Evolutionary conservation across 2,888 invertebrate genomes (phyloP), one percentile per base, ranked within the genome.

Genomic region (Xestoiulus laeticollis): DNA sequence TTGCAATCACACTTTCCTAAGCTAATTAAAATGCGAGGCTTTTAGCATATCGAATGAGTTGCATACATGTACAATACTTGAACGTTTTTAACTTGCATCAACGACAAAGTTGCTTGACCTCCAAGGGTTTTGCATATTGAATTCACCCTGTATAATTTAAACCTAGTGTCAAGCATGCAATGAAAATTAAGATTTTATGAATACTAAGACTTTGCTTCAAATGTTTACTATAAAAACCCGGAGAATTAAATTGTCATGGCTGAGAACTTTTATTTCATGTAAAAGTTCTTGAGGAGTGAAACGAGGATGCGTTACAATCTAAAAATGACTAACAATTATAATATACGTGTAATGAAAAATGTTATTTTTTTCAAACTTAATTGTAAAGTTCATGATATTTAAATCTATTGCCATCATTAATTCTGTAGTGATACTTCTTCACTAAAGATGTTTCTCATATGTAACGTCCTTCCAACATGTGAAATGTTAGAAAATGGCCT

Each of bases 61-160:
- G 38, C 38, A 38, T 38, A 38, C 38, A 38, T 5, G 38, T 38
- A 38, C 38, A 38, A 38, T 38, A 68, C 8, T 26, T 22, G 68
- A 22, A 68, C 68, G n/a, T 68, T 26, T 68, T 10, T 26, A 26
- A 26, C 68, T 68, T 68, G 68, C 26, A 68, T 68, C 68, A 68
- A 68, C 68, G 68, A 68, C 68, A 22, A 68, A 68, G 68, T 68
- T 68, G 68, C 68, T 68, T 68, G 68, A 68, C 68, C 68, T 68
- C 68, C 68, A 68, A 22, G 68, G 68, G 26, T n/a, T 10, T 68
- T 26, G 3, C 68, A 26, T 26, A 22, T 68, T 68, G 22, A 68
- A n/a, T 26, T 68, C 68, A 26, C 68, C 68, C 68, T 59, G 68
- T 68, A 12, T 26, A 68, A 68, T 68, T 68, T 68, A 68, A 26